phyloP scores from a whole-genome alignment of 2,888 invertebrate genomes.

The Drosophila colorata region DNA sequence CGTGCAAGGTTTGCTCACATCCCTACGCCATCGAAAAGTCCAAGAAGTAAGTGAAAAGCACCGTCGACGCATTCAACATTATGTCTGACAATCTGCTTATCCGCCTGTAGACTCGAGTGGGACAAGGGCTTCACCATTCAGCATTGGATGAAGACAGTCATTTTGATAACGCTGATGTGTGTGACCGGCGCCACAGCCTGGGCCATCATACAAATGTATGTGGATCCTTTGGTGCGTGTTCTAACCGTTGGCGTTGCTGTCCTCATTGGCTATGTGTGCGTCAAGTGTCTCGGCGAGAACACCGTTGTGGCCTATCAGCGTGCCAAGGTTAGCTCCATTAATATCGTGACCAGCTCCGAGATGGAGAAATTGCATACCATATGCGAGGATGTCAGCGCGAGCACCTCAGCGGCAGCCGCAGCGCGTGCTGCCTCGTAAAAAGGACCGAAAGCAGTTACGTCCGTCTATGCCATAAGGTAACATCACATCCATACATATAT shows the following conservation, averaged over 20 bases:
- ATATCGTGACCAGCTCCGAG: constrained; percentile 87
- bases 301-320: constrained; percentile 96
- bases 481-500: constrained; percentile 21
- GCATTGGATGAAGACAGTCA: constrained; percentile 94
- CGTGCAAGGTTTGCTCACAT: constrained; percentile 94
- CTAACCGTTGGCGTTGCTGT: constrained; percentile 93
- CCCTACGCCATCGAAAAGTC: constrained; percentile 92
- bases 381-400: constrained; percentile 83
- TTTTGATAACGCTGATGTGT: constrained; percentile 92
- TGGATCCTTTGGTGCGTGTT: constrained; percentile 91
- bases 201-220: constrained; percentile 92
- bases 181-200: constrained; percentile 92
- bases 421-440: constrained; percentile 55
- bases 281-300: constrained; percentile 94
- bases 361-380: constrained; percentile 85
- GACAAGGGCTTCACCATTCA: constrained; percentile 92
- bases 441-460: background rate
- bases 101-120: constrained; percentile 89
- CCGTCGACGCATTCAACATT: rapidly evolving
- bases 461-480: constrained; percentile 33
- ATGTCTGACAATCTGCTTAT: background rate
- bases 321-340: constrained; percentile 94
- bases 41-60: constrained; percentile 86
- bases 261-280: constrained; percentile 93
- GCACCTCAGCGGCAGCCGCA: constrained; percentile 52